Conservation (phyloP, 2,888 invertebrate genomes). For the Megalurothrips usitatus region DNA sequence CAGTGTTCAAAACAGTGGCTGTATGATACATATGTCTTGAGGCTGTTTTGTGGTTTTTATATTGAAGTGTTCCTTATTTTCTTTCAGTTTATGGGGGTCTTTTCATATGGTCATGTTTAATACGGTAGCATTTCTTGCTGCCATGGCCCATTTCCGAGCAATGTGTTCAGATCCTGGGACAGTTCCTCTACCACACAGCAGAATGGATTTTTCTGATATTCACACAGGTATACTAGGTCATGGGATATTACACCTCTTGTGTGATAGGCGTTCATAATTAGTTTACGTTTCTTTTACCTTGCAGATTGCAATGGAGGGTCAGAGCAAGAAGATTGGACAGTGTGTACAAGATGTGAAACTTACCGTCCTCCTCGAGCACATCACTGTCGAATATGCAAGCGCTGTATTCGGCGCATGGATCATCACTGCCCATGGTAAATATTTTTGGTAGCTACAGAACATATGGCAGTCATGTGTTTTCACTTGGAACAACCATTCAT, state of each 20-base stretch:
- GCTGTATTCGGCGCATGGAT: conserved; percentile 76
- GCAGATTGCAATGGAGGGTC: conserved; percentile 46
- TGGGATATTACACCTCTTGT: not conserved
- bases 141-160: conserved; percentile 74
- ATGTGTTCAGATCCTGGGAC: conserved; percentile 86
- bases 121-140: conserved; percentile 66
- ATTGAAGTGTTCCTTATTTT: conserved; percentile 29
- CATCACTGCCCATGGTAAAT: conserved; percentile 77
- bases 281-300: conserved; percentile 28
- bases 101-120: conserved; percentile 76
- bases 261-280: not conserved
- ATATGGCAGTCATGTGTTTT: no score
- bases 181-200: conserved; percentile 68
- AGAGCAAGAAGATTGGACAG: conserved; percentile 63
- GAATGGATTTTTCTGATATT: conserved; percentile 75
- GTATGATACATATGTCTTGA: not conserved
- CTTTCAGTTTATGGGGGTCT: conserved; percentile 72
- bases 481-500: not conserved
- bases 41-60: not conserved
- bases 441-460: not conserved
- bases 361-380: conserved; percentile 79
- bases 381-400: conserved; percentile 80
- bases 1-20: not conserved
- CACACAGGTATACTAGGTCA: conserved; percentile 52
- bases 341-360: conserved; percentile 75